Conservation (phyloP, 2,888 invertebrate species). For the Drosophila bunnanda region DNA sequence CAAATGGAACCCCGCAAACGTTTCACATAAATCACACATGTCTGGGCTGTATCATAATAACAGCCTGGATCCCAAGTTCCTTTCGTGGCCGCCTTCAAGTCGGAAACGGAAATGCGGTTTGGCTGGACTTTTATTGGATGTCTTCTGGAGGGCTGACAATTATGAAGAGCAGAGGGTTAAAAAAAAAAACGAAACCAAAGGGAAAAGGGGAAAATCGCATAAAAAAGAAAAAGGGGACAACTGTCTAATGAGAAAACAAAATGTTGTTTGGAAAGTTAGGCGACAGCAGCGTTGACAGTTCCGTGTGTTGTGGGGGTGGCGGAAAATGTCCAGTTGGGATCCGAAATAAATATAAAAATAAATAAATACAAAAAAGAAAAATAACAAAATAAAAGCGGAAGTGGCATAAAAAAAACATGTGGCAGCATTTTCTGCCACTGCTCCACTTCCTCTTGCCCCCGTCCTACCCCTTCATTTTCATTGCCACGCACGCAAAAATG, state of each 20-base stretch:
- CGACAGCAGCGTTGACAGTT: slow-evolving; percentile 46
- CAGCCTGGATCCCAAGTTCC: slow-evolving; percentile 13
- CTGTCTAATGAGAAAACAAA: slow-evolving; percentile 59
- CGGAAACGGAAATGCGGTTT: slow-evolving; percentile 49
- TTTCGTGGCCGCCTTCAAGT: slow-evolving; percentile 27
- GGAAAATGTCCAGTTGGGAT: slow-evolving; percentile 20
- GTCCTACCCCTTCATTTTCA: slow-evolving; percentile 30
- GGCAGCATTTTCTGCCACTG: slow-evolving; percentile 62
- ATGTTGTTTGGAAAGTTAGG: slow-evolving; percentile 32
- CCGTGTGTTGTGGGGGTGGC: not conserved
- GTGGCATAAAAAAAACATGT: slow-evolving; percentile 76
- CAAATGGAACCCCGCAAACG: not conserved
- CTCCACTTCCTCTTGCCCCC: not conserved
- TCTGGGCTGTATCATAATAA: slow-evolving; percentile 40
- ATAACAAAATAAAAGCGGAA: slow-evolving; percentile 54
- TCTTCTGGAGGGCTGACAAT: slow-evolving; percentile 64
- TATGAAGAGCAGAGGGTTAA: slow-evolving; percentile 51
- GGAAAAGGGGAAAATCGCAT: slow-evolving; percentile 8
- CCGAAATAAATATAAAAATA: slow-evolving; percentile 47
- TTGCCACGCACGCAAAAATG: slow-evolving; percentile 76
- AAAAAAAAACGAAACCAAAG: slow-evolving; percentile 13
- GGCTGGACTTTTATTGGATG: slow-evolving; percentile 45
- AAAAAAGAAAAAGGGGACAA: slow-evolving; percentile 1
- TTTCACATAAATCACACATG: slow-evolving; percentile 50
- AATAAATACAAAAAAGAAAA: slow-evolving; percentile 60